These are phyloP conservation scores for Eulemur rufifrons DNA, from an alignment of 2,113 vertebrate genomes.

Conservation along the genomic window DNA sequence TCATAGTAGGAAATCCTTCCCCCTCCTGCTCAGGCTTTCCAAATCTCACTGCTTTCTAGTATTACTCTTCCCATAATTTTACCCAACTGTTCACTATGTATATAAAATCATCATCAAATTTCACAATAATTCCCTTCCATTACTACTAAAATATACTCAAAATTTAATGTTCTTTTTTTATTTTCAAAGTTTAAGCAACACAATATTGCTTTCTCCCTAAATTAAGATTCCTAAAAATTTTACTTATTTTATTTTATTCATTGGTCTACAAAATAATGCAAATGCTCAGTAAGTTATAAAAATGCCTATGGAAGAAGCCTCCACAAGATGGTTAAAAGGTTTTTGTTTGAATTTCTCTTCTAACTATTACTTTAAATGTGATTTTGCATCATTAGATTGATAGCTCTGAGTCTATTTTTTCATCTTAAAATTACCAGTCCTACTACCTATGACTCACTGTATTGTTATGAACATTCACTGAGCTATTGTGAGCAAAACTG, in stretches of 20 bases:
- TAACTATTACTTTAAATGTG: not conserved
- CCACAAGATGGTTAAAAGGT: not conserved
- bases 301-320: not conserved
- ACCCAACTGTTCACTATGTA: not conserved
- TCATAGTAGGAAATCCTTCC: not conserved
- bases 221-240: not conserved
- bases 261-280: not conserved
- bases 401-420: not conserved
- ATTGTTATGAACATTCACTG: not conserved
- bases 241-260: not conserved
- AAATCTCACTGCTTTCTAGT: not conserved
- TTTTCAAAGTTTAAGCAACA: not conserved
- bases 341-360: not conserved
- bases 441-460: not conserved
- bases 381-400: not conserved
- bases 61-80: not conserved
- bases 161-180: not conserved
- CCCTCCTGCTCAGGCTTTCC: not conserved
- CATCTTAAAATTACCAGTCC: not conserved
- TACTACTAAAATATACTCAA: not conserved
- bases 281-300: not conserved
- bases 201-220: not conserved
- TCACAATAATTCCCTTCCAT: not conserved
- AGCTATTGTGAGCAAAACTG: not conserved
- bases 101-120: not conserved